A percentile compares a stretch with the other conserved stretches of the same genome.
Evolutionary conservation across 2,113 vertebrate species (phyloP).

Genomic region (Lepisosteus osseus): DNA sequence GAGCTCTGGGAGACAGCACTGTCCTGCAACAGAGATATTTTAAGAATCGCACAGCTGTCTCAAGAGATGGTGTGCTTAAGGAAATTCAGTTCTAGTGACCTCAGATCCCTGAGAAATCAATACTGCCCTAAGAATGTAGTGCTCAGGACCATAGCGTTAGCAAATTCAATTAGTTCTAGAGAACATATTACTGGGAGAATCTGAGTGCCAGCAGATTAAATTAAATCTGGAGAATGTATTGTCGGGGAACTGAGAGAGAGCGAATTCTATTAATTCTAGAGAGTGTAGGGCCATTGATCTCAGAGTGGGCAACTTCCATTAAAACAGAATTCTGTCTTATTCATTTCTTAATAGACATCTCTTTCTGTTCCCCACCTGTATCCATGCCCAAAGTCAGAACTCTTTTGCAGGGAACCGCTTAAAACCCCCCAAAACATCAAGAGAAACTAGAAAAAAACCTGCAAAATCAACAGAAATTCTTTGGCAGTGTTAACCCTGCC

Average conservation of each 20-base stretch:
- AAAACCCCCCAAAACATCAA: no score
- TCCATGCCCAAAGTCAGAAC: no score
- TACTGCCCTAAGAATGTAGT: conserved; percentile 22
- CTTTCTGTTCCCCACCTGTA: no score
- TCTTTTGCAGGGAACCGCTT: no score
- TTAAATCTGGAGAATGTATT: conserved; percentile 31
- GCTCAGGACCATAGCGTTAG: conserved; percentile 26
- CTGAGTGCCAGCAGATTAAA: conserved; percentile 35
- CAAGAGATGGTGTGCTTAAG: not conserved
- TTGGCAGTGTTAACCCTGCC: no score
- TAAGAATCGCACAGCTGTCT: conserved; percentile 2
- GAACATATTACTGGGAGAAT: conserved; percentile 24
- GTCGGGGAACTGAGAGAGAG: conserved; percentile 20
- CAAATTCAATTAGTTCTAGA: conserved; percentile 42
- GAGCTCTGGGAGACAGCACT: not conserved
- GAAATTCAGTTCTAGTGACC: conserved; percentile 8
- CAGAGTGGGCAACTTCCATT: conserved; percentile 20
- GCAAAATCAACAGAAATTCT: no score
- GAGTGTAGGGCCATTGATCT: conserved; percentile 9
- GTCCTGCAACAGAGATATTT: not conserved
- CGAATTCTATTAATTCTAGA: conserved; percentile 15
- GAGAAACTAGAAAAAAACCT: no score
- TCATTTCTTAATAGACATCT: not conserved
- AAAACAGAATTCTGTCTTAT: conserved; percentile 10
- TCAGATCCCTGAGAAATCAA: conserved; percentile 27